Conservation (phyloP, 2,113 vertebrate genomes). For the Athene cunicularia region DNA sequence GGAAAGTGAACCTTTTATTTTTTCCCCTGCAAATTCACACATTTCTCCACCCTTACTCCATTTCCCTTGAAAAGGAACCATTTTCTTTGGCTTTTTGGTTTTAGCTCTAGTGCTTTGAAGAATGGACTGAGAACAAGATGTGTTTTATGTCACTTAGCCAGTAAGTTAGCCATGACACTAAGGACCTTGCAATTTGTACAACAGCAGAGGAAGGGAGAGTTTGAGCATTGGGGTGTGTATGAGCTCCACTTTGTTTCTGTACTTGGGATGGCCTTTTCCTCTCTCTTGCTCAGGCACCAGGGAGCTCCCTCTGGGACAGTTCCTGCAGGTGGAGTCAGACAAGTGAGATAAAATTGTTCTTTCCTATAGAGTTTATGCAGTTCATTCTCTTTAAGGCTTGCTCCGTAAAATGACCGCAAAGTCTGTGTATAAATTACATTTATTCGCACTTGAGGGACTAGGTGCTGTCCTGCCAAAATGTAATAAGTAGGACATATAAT, state of each 20-base stretch:
- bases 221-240: not conserved
- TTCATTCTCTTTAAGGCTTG: not conserved
- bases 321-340: not conserved
- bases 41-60: not conserved
- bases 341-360: not conserved
- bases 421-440: slow-evolving; percentile 15
- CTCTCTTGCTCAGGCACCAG: rapidly evolving
- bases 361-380: not conserved
- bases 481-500: not conserved
- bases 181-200: not conserved
- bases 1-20: not conserved
- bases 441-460: slow-evolving; percentile 1
- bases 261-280: not conserved
- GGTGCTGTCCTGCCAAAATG: not conserved
- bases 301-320: not conserved
- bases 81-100: not conserved
- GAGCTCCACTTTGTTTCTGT: not conserved
- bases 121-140: not conserved
- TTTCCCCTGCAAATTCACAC: rapidly evolving
- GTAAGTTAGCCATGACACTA: not conserved
- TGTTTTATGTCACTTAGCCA: rapidly evolving
- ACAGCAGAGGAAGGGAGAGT: not conserved
- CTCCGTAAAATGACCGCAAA: not conserved
- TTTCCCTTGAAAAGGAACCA: not conserved
- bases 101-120: not conserved